Evolutionary conservation across 2,888 invertebrate genomes (phyloP), one percentile per base, ranked within the genome.

Genomic region (Pandemis corylana): DNA sequence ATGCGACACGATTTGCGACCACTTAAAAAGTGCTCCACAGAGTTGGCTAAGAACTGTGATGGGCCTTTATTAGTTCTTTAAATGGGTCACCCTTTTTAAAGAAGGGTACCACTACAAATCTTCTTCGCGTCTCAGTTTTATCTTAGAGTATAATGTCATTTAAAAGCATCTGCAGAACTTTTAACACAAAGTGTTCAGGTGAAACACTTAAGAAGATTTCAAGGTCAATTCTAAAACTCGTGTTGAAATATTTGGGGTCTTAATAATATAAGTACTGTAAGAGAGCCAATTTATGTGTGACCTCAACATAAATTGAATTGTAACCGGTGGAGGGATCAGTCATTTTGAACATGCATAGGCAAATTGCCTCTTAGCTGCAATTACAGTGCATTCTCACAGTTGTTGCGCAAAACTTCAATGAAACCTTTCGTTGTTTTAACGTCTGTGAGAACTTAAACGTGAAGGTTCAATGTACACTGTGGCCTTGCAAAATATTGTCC

Each of bases 361-460:
- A 80, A 79, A 83, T 88, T 86, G 86, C 82, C 70, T 77, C 80
- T 84, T 78, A 78, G 79, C 28, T 36, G 28, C 79, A 83, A 83
- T 82, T 84, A 82, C 80, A 81, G 79, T 82, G 83, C 83, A 82
- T 88, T 86, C 85, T 82, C 85, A 87, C 83, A 82, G 80, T 80
- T 79, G 80, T 78, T 80, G 79, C 79, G 78, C 76, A 80, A 79
- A 44, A 77, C 76, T 78, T 81, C 87, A 81, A 84, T 84, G 85
- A 85, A 85, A 86, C 78, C 84, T 82, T 87, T 87, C 85, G 87
- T 86, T 70, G 81, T 72, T 77, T 67, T 67, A 68, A 28, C 70
- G 76, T 66, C 77, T 78, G 76, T 76, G 77, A 80, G 79, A 80
- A 81, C 80, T 80, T 76, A 78, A 79, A 77, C 78, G 79, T 77